Percentiles rank a stretch among this genome's conserved stretches.
These are phyloP conservation scores for Zaprionus inermis DNA, from an alignment of 1,140 invertebrate species.

Conservation along the genomic window DNA sequence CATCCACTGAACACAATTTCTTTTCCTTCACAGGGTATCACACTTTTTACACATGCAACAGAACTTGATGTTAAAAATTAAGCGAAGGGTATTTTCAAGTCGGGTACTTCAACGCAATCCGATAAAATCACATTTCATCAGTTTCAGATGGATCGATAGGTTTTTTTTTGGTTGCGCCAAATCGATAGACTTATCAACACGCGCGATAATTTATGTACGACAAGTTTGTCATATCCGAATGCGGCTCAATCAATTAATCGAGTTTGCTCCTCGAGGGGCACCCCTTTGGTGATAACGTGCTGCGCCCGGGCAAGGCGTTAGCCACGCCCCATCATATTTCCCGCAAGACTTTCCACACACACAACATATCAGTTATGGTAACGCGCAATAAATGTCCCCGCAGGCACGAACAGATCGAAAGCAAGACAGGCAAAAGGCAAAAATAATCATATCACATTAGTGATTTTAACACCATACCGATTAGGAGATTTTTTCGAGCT, in stretches of 20 bases:
- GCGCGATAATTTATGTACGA: conserved; percentile 5
- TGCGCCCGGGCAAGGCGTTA: conserved; percentile 5
- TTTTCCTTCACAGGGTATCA: no score
- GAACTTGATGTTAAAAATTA: no score
- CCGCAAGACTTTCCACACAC: not conserved
- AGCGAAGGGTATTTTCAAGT: no score
- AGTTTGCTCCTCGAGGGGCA: conserved; percentile 16
- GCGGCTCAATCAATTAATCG: conserved; percentile 15
- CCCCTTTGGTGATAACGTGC: conserved; percentile 17
- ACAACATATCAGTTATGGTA: conserved; percentile 9
- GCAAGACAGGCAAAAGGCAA: not conserved
- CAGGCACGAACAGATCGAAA: not conserved
- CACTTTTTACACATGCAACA: no score
- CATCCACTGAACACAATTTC: no score
- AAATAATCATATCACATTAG: conserved; percentile 14
- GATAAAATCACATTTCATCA: not conserved
- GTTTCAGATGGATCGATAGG: not conserved
- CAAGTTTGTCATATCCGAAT: conserved; percentile 9
- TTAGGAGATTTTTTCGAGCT: not conserved
- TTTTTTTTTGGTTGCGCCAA: no score
- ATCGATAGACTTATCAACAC: conserved; percentile 2
- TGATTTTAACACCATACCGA: conserved; percentile 10
- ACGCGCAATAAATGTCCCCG: conserved; percentile 1
- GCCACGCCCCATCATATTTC: not conserved
- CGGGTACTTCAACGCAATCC: not conserved